Evolutionary conservation across 2,797 vertebrate species (phyloP).

Genomic region (Sphenopsis melanotis): DNA sequence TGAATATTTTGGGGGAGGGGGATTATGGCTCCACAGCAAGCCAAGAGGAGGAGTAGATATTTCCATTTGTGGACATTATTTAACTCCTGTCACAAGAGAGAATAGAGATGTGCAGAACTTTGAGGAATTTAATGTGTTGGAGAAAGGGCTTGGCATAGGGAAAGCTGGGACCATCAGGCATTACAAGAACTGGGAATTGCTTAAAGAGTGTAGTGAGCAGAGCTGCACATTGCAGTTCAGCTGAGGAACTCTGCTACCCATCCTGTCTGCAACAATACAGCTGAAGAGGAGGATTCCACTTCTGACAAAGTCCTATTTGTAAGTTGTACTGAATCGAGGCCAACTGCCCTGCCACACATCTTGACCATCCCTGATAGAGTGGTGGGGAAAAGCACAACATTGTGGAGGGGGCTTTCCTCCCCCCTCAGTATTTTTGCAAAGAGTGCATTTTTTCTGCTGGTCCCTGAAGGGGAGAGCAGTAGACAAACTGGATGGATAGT

Average conservation of each 20-base stretch:
- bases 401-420: background rate
- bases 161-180: background rate
- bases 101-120: conserved; percentile 13
- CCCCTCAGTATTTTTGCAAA: background rate
- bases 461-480: background rate
- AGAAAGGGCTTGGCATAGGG: background rate
- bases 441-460: background rate
- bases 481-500: background rate
- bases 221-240: background rate
- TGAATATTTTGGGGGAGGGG: background rate
- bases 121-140: background rate
- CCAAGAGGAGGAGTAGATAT: conserved; percentile 31
- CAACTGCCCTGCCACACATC: background rate
- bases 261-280: background rate
- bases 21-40: background rate
- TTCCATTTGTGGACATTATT: conserved; percentile 36
- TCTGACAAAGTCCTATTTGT: background rate
- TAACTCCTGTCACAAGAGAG: conserved; percentile 19
- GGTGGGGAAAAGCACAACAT: background rate
- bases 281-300: background rate
- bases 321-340: background rate
- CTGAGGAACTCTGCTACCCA: background rate
- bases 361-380: background rate
- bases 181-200: background rate
- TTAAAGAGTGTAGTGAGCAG: background rate